Percentiles rank a stretch among this genome's conserved stretches.
Evolutionary conservation across 2,888 invertebrate genomes (phyloP).

Genomic region (Lycocerus yunnanus): DNA sequence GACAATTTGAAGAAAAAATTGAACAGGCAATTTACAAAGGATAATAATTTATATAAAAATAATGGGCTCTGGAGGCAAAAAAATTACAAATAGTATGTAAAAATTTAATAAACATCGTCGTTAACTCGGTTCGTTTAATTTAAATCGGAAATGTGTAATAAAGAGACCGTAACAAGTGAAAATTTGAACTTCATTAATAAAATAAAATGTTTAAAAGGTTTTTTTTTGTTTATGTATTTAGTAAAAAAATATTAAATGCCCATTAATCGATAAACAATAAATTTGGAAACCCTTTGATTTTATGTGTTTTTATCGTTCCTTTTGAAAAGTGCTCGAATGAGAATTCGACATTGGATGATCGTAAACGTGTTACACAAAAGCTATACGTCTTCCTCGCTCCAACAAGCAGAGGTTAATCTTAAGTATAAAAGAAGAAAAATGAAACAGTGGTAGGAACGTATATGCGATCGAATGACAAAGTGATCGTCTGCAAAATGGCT

Average conservation of each 20-base stretch:
- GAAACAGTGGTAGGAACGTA: constrained; percentile 23
- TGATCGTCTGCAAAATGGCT: constrained; percentile 26
- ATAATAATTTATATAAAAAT: not conserved
- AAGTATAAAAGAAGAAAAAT: constrained; percentile 31
- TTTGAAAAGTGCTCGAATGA: constrained; percentile 21
- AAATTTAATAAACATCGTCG: not conserved
- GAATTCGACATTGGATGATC: constrained; percentile 18
- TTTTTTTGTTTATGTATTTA: not conserved
- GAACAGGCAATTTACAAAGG: not conserved
- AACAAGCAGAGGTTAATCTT: constrained; percentile 26
- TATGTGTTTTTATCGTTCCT: constrained; percentile 24
- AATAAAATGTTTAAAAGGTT: not conserved
- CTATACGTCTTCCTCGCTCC: constrained; percentile 29
- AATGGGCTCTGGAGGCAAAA: not conserved
- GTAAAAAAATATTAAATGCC: not conserved
- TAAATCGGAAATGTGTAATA: not conserved
- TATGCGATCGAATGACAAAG: constrained; percentile 30
- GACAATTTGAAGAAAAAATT: not conserved
- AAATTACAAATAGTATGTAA: not conserved
- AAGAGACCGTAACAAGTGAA: not conserved
- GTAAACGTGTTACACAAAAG: constrained; percentile 16
- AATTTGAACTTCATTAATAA: not conserved
- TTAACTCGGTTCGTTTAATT: not conserved
- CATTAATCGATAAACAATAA: constrained; percentile 28
- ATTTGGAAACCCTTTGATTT: constrained; percentile 29